Evolutionary conservation across 2,888 invertebrate genomes (phyloP), one percentile per base, ranked within the genome.

Genomic region (Gortyna flavago): DNA sequence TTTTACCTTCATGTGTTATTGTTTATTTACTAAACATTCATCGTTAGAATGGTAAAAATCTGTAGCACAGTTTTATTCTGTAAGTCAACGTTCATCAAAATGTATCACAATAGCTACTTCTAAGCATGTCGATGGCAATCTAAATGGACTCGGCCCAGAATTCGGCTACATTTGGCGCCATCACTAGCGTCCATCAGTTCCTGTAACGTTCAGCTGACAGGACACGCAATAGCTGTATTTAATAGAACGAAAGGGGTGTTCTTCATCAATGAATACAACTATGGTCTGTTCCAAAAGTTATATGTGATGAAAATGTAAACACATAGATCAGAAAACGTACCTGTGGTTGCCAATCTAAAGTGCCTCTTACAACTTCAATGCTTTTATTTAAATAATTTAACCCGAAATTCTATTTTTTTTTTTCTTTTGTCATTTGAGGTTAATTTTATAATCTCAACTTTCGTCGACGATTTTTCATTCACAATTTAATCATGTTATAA

Each of bases 1-100:
- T 81, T 84, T 80, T 64, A 59, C 72, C 72, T 80, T 67, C 54
- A 59, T 18, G 51, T 16, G n/a, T 35, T 44, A 68, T 32, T 67
- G n/a, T 48, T 35, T 66, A 38, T 77, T 83, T 77, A 64, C 8
- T 21, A 5, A 76, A 83, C 32, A 29, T 51, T 59, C 32, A 32
- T 44, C 35, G 16, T 57, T 38, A 9, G 8, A 35, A 8, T 38
- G 35, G 25, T 41, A 7, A 29, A 57, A 76, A 59, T 35, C 0
- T n/a, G 16, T 2, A 5, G 18, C 48, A 32, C 5, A 51, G 0
- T 68, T 32, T 32, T 25, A 35, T 16, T 68, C 29, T 48, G 5
- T 25, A 13, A 48, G 21, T 4, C n/a, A 41, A 7, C 35, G 21
- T 21, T 18, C 4, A 32, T 21, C 9, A 9, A 61, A 32, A 61